Percentiles rank a stretch among this genome's conserved stretches.
phyloP scores from a whole-genome alignment of 2,113 vertebrate species.

The Raja brachyura region DNA sequence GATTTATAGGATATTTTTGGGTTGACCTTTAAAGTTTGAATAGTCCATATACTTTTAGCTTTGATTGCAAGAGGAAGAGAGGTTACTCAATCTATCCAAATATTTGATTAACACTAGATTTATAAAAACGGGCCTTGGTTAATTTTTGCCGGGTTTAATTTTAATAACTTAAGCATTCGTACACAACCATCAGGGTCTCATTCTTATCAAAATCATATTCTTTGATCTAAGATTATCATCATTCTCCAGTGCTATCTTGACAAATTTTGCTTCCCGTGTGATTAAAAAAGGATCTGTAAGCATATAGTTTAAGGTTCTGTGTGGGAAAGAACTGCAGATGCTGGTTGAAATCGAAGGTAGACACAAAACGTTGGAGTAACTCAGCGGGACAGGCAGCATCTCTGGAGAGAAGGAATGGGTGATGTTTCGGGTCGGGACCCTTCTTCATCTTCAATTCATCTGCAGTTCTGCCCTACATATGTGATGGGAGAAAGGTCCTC shows the following conservation, averaged over 20 bases:
- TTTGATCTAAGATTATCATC: not conserved
- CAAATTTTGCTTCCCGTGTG: not conserved
- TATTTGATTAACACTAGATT: too few species aligned
- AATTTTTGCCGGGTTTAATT: too few species aligned
- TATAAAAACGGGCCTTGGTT: not conserved
- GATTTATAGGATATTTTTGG: not conserved
- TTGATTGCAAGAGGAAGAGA: not conserved
- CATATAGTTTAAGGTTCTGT: not conserved
- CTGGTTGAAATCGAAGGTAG: too few species aligned
- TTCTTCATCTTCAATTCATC: too few species aligned
- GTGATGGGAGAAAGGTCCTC: too few species aligned
- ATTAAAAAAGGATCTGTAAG: not conserved
- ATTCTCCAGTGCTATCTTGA: not conserved
- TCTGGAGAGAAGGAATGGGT: too few species aligned
- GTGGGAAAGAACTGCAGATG: too few species aligned
- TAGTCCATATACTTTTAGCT: not conserved
- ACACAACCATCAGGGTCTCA: not conserved
- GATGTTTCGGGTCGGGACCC: too few species aligned
- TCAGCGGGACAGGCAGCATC: too few species aligned
- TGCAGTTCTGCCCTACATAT: too few species aligned
- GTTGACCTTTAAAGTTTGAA: not conserved
- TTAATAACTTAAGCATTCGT: too few species aligned
- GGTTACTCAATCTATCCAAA: not conserved
- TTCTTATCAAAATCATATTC: slow-evolving; percentile 3
- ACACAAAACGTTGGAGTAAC: too few species aligned